Evolutionary conservation across 2,888 invertebrate species (phyloP).

Genomic region (Sthenelais limicola): DNA sequence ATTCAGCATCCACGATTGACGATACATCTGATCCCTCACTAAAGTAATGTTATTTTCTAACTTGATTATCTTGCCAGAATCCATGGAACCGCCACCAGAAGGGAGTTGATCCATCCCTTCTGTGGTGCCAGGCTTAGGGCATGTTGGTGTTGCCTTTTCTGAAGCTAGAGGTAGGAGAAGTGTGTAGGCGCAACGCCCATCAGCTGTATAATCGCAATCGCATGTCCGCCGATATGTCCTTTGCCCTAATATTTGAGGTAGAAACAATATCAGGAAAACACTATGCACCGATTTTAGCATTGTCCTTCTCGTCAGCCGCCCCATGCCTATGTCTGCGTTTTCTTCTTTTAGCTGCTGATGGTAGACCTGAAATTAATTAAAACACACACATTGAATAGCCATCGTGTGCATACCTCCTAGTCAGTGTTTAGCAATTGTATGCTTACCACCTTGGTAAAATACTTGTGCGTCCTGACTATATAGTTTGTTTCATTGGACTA

Average conservation of each 20-base stretch:
- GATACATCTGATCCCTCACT: neutral
- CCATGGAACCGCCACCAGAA: neutral
- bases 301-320: too few relatives aligned
- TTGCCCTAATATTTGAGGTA: constrained; percentile 41
- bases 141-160: neutral
- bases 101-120: neutral
- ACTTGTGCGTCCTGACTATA: too few relatives aligned
- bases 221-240: constrained; percentile 46
- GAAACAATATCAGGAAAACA: too few relatives aligned
- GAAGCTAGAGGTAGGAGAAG: constrained; percentile 43
- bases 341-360: too few relatives aligned
- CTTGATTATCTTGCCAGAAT: neutral
- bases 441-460: too few relatives aligned
- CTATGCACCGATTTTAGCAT: too few relatives aligned
- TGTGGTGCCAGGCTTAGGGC: constrained; percentile 20
- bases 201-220: constrained; percentile 48
- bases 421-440: too few relatives aligned
- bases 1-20: constrained; percentile 28
- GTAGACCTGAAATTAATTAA: too few relatives aligned
- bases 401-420: too few relatives aligned
- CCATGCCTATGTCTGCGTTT: too few relatives aligned
- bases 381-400: too few relatives aligned
- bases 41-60: neutral
- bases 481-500: too few relatives aligned
- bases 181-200: constrained; percentile 51